Conservation (phyloP, 2,113 vertebrate genomes). For the Catagonus wagneri region DNA sequence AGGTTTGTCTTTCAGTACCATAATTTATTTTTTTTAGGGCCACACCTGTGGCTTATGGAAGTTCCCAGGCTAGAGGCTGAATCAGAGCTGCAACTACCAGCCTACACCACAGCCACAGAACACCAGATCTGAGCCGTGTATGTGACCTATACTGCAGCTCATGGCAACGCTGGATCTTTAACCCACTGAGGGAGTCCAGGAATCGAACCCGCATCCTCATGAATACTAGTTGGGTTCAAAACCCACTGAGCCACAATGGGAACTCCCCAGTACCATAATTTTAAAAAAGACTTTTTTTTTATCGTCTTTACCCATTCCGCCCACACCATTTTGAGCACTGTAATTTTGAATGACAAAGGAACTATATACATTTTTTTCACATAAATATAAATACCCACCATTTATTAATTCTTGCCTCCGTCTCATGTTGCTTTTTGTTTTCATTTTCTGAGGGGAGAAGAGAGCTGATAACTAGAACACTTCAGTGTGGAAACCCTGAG, state of each 20-base stretch:
- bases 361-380: background rate
- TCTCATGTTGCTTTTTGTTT: background rate
- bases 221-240: too few relatives aligned
- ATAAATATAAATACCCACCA: background rate
- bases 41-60: too few relatives aligned
- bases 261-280: background rate
- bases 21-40: background rate
- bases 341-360: background rate
- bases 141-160: too few relatives aligned
- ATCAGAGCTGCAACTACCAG: too few relatives aligned
- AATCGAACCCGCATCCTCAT: too few relatives aligned
- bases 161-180: too few relatives aligned
- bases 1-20: background rate
- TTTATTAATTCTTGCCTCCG: background rate
- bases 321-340: background rate
- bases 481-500: background rate
- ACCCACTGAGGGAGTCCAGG: too few relatives aligned
- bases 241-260: too few relatives aligned
- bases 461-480: background rate
- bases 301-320: background rate
- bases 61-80: too few relatives aligned
- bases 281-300: background rate
- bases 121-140: too few relatives aligned
- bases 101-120: too few relatives aligned
- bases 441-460: background rate